phyloP scores from a whole-genome alignment of 2,797 vertebrate species.

The Luscinia luscinia region DNA sequence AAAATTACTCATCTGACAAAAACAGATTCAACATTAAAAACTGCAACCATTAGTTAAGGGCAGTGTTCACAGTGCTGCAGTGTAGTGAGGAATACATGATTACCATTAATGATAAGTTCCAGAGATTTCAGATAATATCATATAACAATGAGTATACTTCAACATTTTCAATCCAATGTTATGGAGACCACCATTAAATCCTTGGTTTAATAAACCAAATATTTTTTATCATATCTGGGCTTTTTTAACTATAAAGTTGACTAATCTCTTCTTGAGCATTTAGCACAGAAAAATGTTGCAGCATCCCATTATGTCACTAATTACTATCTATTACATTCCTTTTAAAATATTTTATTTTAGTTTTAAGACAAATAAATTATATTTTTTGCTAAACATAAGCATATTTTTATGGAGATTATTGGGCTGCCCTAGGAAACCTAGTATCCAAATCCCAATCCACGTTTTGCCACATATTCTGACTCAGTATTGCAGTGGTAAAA shows the following conservation, averaged over 20 bases:
- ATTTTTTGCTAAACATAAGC: background rate
- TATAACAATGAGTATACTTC: background rate
- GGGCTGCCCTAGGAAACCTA: background rate
- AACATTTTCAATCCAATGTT: background rate
- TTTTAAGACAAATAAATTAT: background rate
- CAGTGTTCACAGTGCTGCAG: conserved; percentile 28
- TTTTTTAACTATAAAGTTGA: background rate
- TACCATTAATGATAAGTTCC: background rate
- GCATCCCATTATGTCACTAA: background rate
- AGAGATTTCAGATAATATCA: conserved; percentile 9
- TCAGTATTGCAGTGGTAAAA: background rate
- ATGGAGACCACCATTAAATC: background rate
- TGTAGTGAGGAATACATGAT: background rate
- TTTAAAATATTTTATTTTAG: background rate
- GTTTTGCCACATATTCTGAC: background rate
- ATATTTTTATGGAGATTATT: background rate
- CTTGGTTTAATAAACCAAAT: background rate
- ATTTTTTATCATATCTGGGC: background rate
- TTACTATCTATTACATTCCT: background rate
- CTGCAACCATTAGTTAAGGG: conserved; percentile 47
- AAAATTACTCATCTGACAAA: conserved; percentile 64
- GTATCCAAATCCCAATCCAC: background rate
- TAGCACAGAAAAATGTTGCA: background rate
- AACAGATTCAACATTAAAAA: conserved; percentile 49
- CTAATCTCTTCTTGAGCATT: background rate